Conservation (phyloP, 2,888 invertebrate species). For the Trichacis sp. region DNA sequence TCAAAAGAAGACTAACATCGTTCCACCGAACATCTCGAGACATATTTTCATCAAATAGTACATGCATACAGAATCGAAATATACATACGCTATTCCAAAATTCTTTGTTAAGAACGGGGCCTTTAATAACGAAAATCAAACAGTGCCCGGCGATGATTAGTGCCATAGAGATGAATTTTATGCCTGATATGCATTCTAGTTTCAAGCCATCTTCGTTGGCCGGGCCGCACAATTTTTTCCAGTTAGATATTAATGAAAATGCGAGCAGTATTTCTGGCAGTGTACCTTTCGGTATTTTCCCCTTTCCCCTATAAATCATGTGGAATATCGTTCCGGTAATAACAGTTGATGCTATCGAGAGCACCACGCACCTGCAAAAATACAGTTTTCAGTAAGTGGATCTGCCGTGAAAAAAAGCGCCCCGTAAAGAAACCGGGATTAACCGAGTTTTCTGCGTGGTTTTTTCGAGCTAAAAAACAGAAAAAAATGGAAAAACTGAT, state of each 20-base stretch:
- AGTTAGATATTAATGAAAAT: conserved; percentile 74
- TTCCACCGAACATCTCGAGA: no score
- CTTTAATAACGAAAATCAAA: conserved; percentile 76
- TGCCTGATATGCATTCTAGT: conserved; percentile 76
- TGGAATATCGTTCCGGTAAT: conserved; percentile 56
- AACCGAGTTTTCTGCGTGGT: neutral
- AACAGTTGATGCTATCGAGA: conserved; percentile 49
- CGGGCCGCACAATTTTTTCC: conserved; percentile 73
- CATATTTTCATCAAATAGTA: no score
- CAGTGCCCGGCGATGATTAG: conserved; percentile 78
- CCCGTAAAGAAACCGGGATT: conserved; percentile 1
- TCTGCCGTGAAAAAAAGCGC: conserved; percentile 4
- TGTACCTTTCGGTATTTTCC: conserved; percentile 42
- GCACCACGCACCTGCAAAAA: conserved; percentile 54
- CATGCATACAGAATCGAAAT: no score
- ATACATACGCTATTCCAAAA: conserved; percentile 73
- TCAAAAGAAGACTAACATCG: no score
- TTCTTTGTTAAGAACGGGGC: conserved; percentile 76
- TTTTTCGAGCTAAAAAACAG: conserved; percentile 10
- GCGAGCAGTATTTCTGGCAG: conserved; percentile 61
- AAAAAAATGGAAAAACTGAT: no score
- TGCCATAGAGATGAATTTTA: conserved; percentile 78
- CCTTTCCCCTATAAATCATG: conserved; percentile 45
- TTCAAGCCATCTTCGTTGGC: conserved; percentile 73
- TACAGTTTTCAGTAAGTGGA: conserved; percentile 35